These are phyloP conservation scores for Pachymerium ferrugineum DNA, from an alignment of 2,888 invertebrate genomes.

Conservation along the genomic window DNA sequence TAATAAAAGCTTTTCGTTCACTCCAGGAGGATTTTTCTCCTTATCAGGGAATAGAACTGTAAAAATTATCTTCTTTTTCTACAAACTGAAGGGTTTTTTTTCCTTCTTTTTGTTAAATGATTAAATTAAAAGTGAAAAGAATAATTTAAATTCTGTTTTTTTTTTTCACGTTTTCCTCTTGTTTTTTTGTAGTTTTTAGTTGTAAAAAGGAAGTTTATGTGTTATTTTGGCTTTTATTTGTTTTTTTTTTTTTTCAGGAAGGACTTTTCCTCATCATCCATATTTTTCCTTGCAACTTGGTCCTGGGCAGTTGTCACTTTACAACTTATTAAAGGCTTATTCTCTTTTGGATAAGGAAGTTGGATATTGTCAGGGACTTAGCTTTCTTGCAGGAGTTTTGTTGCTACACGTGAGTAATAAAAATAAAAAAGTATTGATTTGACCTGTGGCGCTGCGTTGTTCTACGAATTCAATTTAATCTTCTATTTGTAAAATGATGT, in stretches of 20 bases:
- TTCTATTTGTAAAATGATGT: too few relatives aligned
- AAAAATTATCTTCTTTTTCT: neutral
- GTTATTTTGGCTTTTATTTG: neutral
- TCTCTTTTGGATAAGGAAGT: slow-evolving; percentile 89
- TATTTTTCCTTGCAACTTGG: slow-evolving; percentile 89
- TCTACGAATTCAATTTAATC: too few relatives aligned
- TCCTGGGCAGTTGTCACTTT: slow-evolving; percentile 85
- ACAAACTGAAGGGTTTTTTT: neutral
- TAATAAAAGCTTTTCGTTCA: slow-evolving; percentile 27
- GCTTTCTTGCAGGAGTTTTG: slow-evolving; percentile 89
- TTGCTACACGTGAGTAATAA: slow-evolving; percentile 73
- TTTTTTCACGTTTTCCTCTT: too few relatives aligned
- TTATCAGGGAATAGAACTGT: slow-evolving; percentile 17
- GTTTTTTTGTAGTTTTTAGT: too few relatives aligned
- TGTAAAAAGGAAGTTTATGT: neutral
- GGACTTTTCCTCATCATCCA: slow-evolving; percentile 90
- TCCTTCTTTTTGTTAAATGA: neutral
- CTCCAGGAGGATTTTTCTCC: slow-evolving; percentile 25
- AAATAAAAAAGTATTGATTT: too few relatives aligned
- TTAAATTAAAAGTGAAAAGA: neutral
- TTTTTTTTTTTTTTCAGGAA: slow-evolving; percentile 52
- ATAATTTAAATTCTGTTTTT: neutral
- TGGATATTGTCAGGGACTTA: slow-evolving; percentile 93
- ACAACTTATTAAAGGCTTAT: slow-evolving; percentile 92
- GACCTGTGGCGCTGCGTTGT: neutral